Conservation (phyloP, 2,113 vertebrate genomes). For the Cottus gobio region DNA sequence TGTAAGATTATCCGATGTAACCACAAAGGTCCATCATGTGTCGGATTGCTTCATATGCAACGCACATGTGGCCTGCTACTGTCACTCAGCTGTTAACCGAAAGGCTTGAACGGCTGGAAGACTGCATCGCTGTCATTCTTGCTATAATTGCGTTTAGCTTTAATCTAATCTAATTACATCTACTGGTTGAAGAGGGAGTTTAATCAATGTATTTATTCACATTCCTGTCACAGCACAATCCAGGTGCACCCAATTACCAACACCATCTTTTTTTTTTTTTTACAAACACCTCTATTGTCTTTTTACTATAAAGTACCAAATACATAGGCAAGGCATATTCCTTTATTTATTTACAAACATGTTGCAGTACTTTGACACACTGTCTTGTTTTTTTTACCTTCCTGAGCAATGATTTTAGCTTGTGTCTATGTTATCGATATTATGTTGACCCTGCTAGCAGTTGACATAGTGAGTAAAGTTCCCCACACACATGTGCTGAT, state of each 20-base stretch:
- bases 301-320: neutral
- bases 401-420: neutral
- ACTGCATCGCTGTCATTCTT: neutral
- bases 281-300: neutral
- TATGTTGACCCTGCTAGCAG: neutral
- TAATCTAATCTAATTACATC: constrained; percentile 13
- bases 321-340: neutral
- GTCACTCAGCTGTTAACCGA: neutral
- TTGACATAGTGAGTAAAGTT: neutral
- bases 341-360: no score
- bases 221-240: constrained; percentile 21
- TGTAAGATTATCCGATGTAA: neutral
- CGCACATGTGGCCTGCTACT: neutral
- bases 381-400: neutral
- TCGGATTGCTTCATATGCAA: neutral
- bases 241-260: constrained; percentile 1
- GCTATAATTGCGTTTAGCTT: constrained; percentile 4
- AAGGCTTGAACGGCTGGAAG: neutral
- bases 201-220: constrained; percentile 9
- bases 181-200: neutral
- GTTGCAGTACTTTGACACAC: neutral
- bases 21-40: neutral
- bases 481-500: neutral
- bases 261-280: constrained; percentile 18
- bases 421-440: neutral